phyloP scores from a whole-genome alignment of 2,113 vertebrate species.

The Ceyx cyanopectus region DNA sequence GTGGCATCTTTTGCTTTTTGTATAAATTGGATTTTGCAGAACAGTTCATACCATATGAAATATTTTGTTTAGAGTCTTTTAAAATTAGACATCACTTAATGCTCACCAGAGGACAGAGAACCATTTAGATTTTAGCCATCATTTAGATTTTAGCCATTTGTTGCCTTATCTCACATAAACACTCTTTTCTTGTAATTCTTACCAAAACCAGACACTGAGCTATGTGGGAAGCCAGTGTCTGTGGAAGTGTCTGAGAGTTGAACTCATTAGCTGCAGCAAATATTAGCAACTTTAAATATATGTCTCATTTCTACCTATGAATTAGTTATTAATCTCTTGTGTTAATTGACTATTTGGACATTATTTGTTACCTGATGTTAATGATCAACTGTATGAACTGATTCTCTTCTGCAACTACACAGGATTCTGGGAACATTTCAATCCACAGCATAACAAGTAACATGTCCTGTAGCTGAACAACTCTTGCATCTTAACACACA shows the following conservation, averaged over 20 bases:
- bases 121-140: background rate
- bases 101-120: background rate
- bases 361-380: background rate
- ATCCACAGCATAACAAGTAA: background rate
- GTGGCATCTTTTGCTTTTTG: background rate
- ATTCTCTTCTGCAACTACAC: background rate
- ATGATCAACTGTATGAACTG: rapidly evolving
- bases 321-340: background rate
- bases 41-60: background rate
- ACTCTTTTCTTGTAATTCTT: background rate
- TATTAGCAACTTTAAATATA: background rate
- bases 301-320: background rate
- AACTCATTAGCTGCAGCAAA: background rate
- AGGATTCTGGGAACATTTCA: background rate
- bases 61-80: background rate
- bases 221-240: background rate
- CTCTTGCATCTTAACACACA: background rate
- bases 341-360: background rate
- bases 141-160: background rate
- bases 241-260: background rate
- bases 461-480: background rate
- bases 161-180: background rate
- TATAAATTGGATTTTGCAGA: background rate
- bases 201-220: background rate
- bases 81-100: background rate